Percentiles rank a stretch among this genome's conserved stretches.
These are phyloP conservation scores for Drosophila rhopaloa DNA, from an alignment of 1,140 invertebrate species.

Conservation along the genomic window DNA sequence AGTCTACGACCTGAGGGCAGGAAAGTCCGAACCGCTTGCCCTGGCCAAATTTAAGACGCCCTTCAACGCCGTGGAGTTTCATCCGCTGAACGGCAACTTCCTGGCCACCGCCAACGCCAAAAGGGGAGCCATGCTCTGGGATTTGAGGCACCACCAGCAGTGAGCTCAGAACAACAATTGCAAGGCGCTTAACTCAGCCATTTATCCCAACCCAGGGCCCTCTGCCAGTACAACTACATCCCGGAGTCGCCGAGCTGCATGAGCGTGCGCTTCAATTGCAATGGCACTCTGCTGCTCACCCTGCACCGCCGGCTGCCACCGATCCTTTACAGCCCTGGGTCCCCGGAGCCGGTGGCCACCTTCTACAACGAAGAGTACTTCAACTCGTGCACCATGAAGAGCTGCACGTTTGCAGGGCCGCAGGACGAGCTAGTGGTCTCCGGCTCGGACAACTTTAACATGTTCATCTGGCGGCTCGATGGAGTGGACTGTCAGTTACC, in stretches of 20 bases:
- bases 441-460: conserved; percentile 97
- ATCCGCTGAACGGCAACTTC: conserved; percentile 92
- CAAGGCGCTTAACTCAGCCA: background rate
- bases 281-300: conserved; percentile 92
- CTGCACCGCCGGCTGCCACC: conserved; percentile 93
- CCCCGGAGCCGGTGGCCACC: conserved; percentile 89
- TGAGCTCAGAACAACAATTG: conserved; percentile 75
- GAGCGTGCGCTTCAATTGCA: conserved; percentile 94
- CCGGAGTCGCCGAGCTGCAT: conserved; percentile 92
- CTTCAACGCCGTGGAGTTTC: conserved; percentile 96
- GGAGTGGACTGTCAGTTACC: conserved; percentile 86
- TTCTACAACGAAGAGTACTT: conserved; percentile 97
- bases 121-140: conserved; percentile 95
- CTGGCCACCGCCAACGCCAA: conserved; percentile 95
- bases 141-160: conserved; percentile 93
- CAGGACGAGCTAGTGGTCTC: conserved; percentile 95
- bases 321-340: conserved; percentile 91
- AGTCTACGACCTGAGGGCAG: conserved; percentile 89
- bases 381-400: conserved; percentile 99
- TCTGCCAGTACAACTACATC: conserved; percentile 90
- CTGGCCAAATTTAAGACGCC: conserved; percentile 88
- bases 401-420: conserved; percentile 96
- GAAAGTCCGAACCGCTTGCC: conserved; percentile 86
- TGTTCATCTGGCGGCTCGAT: conserved; percentile 96
- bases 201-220: conserved; percentile 85